phyloP scores from a whole-genome alignment of 2,797 vertebrate genomes.

The Acanthopagrus latus region DNA sequence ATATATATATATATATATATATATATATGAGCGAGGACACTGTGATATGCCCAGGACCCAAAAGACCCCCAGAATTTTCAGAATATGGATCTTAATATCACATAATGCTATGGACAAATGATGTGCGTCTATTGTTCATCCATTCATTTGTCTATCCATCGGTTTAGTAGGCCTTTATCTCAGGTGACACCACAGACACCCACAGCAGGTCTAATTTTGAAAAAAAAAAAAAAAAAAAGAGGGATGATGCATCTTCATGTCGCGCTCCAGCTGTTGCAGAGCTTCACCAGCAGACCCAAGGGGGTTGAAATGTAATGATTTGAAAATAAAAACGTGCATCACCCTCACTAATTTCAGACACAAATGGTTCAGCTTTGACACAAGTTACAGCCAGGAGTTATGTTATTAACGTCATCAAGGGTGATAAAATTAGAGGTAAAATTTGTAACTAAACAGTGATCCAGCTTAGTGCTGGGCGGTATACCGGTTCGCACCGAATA shows the following conservation, averaged over 20 bases:
- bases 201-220: conserved; percentile 3
- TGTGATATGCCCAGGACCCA: not conserved
- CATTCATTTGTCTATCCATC: not conserved
- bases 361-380: not conserved
- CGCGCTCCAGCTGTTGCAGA: conserved; percentile 2
- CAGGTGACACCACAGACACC: not conserved
- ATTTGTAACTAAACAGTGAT: not conserved
- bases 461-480: too few species aligned
- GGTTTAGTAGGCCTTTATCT: not conserved
- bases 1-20: too few species aligned
- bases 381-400: not conserved
- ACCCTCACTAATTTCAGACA: not conserved
- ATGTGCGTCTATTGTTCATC: conserved; percentile 1
- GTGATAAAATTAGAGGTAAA: not conserved
- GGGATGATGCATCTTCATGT: conserved; percentile 5
- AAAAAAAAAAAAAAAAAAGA: not conserved
- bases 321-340: not conserved
- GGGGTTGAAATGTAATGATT: not conserved
- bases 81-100: not conserved
- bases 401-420: too few species aligned
- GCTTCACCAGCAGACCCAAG: not conserved
- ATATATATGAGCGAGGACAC: too few species aligned
- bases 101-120: not conserved
- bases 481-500: too few species aligned
- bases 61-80: not conserved